Base-by-base conservation (phyloP, 92 coral and sea anemone genomes). In the Ricordea florida region DNA sequence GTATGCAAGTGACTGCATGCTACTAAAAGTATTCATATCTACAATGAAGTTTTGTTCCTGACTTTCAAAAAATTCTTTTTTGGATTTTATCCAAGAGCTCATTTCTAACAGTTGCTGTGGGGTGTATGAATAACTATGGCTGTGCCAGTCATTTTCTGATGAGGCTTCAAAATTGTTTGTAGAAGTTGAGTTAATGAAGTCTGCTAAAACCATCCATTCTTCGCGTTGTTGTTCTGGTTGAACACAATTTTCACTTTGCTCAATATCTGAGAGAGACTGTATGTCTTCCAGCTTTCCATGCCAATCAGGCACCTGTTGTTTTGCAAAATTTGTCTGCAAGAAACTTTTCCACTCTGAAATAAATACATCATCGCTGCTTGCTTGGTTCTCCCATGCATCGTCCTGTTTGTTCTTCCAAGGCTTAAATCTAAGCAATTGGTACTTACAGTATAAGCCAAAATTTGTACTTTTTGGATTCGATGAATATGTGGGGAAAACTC, bases 171-270 rank as follows among this genome's bases (percentile, higher is more conserved):
- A 59, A 3, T 70, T 36, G 51, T 46, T 37, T 33, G 41, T 35
- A 33, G 57, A 49, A 55, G 50, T 18, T 35, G 63, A 25, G 43
- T 72, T 30, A 63, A 62, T 68, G 63, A 74, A 69, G 64, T 79
- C 73, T 30, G 90, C 62, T 14, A 89, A 55, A 59, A 89, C 65
- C 90, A 89, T 89, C 94, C 94, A 84, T 57, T 87, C 89, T 49
- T 87, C 93, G 8, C 69, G 69, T 38, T 25, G 37, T 44, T 53
- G 42, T 24, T 42, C 72, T 26, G 48, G 33, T 36, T 53, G 49
- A 17, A 47, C 18, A 45, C 32, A 51, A 69, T 66, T 43, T 56
- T 69, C 41, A 49, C 3, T 33, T 57, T 63, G 52, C 16, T 58
- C 66, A 32, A 28, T 48, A 72, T 72, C n/a, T n/a, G n/a, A n/a